Conservation (phyloP, 2,113 vertebrate species). For the Cairina moschata region DNA sequence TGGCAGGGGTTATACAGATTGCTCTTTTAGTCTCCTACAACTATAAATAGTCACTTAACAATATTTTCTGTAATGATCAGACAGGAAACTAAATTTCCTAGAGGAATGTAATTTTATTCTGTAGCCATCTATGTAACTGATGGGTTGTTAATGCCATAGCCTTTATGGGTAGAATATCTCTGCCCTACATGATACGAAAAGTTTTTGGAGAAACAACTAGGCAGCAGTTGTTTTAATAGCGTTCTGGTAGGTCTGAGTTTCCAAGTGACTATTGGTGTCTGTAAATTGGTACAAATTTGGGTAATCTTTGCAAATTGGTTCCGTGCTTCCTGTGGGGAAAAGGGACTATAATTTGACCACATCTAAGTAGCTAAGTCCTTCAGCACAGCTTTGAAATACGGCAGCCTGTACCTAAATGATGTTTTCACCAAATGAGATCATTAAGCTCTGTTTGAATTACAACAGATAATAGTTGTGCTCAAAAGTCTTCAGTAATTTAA, state of each 20-base stretch:
- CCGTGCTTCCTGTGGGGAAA: not conserved
- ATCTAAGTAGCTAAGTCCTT: not conserved
- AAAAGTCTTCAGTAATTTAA: not conserved
- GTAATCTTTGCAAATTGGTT: not conserved
- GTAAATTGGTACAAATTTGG: not conserved
- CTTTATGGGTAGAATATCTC: not conserved
- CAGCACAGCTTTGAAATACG: not conserved
- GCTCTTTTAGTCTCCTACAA: not conserved
- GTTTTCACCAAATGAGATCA: not conserved
- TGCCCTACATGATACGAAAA: not conserved
- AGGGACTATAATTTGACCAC: not conserved
- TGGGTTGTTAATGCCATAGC: not conserved
- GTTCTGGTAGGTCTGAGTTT: not conserved
- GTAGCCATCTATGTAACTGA: not conserved
- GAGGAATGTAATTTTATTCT: not conserved
- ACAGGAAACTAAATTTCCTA: slow-evolving; percentile 14
- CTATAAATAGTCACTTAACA: not conserved
- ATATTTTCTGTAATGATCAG: not conserved
- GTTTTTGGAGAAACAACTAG: not conserved
- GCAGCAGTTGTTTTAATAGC: not conserved
- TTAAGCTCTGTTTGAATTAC: not conserved
- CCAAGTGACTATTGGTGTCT: not conserved
- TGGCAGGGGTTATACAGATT: not conserved
- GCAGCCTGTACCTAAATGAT: not conserved
- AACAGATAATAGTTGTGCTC: not conserved